These are phyloP conservation scores for Strigamia maritima DNA, from an alignment of 2,888 invertebrate species.

Conservation along the genomic window DNA sequence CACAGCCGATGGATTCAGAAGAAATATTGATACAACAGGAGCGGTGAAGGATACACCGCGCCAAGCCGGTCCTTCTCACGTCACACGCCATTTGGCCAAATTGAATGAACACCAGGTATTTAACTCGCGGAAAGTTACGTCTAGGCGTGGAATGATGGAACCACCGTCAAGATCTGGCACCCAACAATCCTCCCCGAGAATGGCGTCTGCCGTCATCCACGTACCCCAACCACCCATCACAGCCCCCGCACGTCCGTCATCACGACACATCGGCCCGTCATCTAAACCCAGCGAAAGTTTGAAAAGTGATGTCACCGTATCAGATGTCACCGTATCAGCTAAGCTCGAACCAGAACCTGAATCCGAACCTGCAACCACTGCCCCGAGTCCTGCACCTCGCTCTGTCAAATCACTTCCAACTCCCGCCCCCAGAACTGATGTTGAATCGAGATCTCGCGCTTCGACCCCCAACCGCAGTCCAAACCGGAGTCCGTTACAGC, in stretches of 20 bases:
- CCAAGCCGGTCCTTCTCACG: background rate
- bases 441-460: background rate
- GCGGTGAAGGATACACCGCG: background rate
- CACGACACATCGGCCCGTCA: background rate
- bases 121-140: background rate
- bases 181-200: background rate
- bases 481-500: conserved; percentile 37
- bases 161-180: background rate
- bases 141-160: background rate
- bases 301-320: no score
- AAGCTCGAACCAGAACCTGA: no score
- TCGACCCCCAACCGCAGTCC: conserved; percentile 35
- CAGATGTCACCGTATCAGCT: no score
- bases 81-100: background rate
- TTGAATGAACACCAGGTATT: background rate
- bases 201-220: background rate
- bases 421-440: background rate
- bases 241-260: background rate
- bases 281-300: background rate
- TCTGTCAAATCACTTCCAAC: conserved; percentile 1
- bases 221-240: conserved; percentile 1
- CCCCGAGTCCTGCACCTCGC: conserved; percentile 40
- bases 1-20: background rate
- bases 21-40: background rate
- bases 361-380: conserved; percentile 39